A percentile compares a stretch with the other conserved stretches of the same genome.
These are phyloP conservation scores for Pocota personata DNA, from an alignment of 2,888 invertebrate species.

Conservation along the genomic window DNA sequence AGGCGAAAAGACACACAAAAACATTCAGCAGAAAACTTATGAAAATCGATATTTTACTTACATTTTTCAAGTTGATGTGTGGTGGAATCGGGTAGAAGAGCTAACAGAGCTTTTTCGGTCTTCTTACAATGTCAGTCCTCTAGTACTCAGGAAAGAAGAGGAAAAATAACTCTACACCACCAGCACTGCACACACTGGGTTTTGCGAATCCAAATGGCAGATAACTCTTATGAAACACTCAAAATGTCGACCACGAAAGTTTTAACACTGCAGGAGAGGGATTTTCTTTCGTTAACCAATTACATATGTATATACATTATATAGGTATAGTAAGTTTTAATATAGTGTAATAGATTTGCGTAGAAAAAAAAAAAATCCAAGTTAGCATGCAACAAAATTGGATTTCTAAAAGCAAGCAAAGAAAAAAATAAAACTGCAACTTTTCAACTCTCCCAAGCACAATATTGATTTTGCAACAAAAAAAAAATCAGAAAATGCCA, in stretches of 20 bases:
- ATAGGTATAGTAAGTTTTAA: not conserved
- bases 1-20: conserved; percentile 48
- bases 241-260: conserved; percentile 65
- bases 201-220: conserved; percentile 62
- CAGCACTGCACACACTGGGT: conserved; percentile 61
- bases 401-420: not conserved
- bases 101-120: conserved; percentile 64
- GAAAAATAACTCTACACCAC: conserved; percentile 65
- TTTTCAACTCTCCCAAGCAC: not conserved
- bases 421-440: not conserved
- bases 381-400: conserved; percentile 20
- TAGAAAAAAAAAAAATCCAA: not conserved
- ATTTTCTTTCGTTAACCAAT: conserved; percentile 6
- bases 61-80: conserved; percentile 73
- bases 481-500: not conserved
- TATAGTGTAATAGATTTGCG: not conserved
- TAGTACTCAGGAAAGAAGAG: conserved; percentile 39
- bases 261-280: conserved; percentile 59
- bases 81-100: conserved; percentile 56
- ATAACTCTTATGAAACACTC: conserved; percentile 67
- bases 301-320: not conserved
- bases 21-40: conserved; percentile 68
- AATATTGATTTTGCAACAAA: conserved; percentile 54
- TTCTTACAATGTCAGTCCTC: conserved; percentile 68
- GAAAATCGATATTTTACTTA: conserved; percentile 74